A percentile compares a stretch with the other conserved stretches of the same genome.
Evolutionary conservation across 2,113 vertebrate species (phyloP).

Genomic region (Proteles cristata): DNA sequence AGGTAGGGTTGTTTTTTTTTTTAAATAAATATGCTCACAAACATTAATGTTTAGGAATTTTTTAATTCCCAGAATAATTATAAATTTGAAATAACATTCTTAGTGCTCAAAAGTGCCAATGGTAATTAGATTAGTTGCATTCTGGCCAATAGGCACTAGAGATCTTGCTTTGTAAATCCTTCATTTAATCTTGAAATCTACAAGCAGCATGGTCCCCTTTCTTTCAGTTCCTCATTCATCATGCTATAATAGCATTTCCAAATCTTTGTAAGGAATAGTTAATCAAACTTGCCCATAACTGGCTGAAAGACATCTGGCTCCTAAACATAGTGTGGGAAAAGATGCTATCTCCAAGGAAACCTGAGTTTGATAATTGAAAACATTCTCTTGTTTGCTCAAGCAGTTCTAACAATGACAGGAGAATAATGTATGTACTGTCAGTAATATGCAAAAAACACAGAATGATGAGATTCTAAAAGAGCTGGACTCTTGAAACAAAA

Average conservation of each 20-base stretch:
- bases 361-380: slow-evolving; percentile 52
- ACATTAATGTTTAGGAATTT: background rate
- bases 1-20: background rate
- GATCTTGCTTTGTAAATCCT: slow-evolving; percentile 48
- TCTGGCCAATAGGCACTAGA: background rate
- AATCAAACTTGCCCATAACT: slow-evolving; percentile 16
- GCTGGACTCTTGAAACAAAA: background rate
- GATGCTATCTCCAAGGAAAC: slow-evolving; percentile 60
- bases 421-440: slow-evolving; percentile 39
- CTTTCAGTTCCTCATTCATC: slow-evolving; percentile 31
- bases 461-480: slow-evolving; percentile 27
- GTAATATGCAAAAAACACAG: background rate
- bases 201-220: background rate
- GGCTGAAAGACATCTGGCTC: slow-evolving; percentile 47
- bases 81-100: slow-evolving; percentile 27
- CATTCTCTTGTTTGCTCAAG: slow-evolving; percentile 61
- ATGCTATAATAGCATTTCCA: slow-evolving; percentile 32
- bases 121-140: slow-evolving; percentile 29
- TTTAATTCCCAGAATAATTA: background rate
- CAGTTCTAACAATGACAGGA: slow-evolving; percentile 12
- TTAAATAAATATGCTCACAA: background rate
- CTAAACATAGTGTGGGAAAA: slow-evolving; percentile 53
- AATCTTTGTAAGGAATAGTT: slow-evolving; percentile 28
- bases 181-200: slow-evolving; percentile 46
- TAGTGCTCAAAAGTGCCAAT: background rate